Base-by-base conservation (phyloP, 2,888 invertebrate species). In the Melanchra persicariae region DNA sequence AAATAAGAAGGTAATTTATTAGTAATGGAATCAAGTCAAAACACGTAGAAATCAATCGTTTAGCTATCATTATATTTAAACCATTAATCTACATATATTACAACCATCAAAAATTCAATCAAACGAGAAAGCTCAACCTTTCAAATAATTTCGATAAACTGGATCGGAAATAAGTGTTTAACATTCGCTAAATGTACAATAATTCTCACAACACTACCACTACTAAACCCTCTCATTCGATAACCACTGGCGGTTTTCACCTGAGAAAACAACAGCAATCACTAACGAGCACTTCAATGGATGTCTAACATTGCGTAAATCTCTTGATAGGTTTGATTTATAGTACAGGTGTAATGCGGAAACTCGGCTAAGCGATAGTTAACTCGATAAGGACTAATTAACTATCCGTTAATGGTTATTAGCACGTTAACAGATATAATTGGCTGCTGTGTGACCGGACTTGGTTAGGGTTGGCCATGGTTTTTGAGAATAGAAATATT, bases 331-430 rank as follows among this genome's bases (percentile, higher is more conserved):
- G n/a, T 58, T 61, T 64, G 79, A 71, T 54, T 71, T 55, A 72
- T 24, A 66, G 34, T 65, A 59, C 58, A 62, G 65, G 66, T 66
- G 55, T 60, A 30, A 67, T 75, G 60, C 81, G 82, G 83, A 82
- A 84, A 70, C 62, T 43, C 24, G 30, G 12, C 58, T 74, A 69
- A 77, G 69, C 70, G 70, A 81, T 77, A 64, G 61, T 81, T 84
- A 84, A 83, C 75, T 79, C 47, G 84, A 84, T 84, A 81, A 83
- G 77, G n/a, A 45, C 77, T 83, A 84, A 84, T 84, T 84, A 84
- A 83, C 81, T 70, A 68, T 51, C 63, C 79, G 81, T 77, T 82
- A 79, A 81, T 77, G 73, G 77, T 81, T 84, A 84, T 84, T 79
- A 81, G 77, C 74, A 57, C 75, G 70, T 77, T 83, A 75, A 83